Conservation (phyloP, 2,797 vertebrate species). For the Morus bassanus region DNA sequence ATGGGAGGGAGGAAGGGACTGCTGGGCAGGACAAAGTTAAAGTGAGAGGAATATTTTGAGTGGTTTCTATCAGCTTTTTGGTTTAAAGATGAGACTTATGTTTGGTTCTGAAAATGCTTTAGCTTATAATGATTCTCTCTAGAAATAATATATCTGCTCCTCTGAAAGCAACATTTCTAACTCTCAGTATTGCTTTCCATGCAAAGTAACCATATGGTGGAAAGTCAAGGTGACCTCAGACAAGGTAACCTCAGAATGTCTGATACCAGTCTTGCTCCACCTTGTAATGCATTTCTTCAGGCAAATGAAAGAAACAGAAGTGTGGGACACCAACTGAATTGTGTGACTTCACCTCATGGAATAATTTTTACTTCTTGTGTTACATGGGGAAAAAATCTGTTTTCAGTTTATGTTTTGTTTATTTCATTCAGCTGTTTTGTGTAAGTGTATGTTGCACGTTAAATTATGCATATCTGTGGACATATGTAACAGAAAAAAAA, state of each 20-base stretch:
- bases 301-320: not conserved
- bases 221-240: not conserved
- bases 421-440: not conserved
- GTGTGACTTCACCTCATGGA: not conserved
- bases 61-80: not conserved
- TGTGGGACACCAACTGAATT: not conserved
- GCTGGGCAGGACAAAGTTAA: not conserved
- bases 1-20: not conserved
- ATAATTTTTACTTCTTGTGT: not conserved
- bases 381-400: not conserved
- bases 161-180: not conserved
- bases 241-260: not conserved
- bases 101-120: not conserved
- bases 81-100: not conserved
- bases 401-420: not conserved
- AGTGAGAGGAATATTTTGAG: not conserved
- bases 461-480: not conserved
- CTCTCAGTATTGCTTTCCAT: not conserved
- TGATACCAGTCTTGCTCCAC: not conserved
- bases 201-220: not conserved
- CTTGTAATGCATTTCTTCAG: not conserved
- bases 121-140: not conserved
- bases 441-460: not conserved
- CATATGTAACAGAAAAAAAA: not conserved
- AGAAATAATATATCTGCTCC: not conserved